These are phyloP conservation scores for Ictidomys tridecemlineatus DNA, from an alignment of 2,113 vertebrate species.

Conservation along the genomic window DNA sequence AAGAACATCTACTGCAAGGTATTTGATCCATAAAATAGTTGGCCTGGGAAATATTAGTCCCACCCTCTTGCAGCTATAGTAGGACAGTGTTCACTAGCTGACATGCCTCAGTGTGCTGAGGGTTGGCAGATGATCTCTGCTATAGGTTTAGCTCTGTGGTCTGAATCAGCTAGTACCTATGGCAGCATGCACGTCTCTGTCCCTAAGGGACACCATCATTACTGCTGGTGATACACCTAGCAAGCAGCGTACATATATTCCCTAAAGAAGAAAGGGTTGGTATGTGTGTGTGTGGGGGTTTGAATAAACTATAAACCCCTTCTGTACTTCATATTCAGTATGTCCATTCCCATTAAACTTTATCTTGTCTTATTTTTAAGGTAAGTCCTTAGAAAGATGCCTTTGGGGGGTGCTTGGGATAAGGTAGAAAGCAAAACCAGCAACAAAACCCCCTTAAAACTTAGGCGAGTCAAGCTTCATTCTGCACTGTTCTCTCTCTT, in stretches of 20 bases:
- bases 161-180: background rate
- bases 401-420: background rate
- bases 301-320: background rate
- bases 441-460: background rate
- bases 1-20: background rate
- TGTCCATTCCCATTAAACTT: background rate
- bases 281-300: background rate
- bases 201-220: background rate
- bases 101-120: background rate
- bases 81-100: constrained; percentile 12
- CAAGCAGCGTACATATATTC: background rate
- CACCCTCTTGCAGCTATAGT: background rate
- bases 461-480: background rate
- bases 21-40: background rate
- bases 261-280: background rate
- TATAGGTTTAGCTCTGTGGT: constrained; percentile 16
- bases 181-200: background rate
- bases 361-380: background rate
- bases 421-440: background rate
- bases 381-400: background rate
- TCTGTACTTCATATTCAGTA: background rate
- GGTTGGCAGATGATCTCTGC: background rate
- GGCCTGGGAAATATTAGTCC: background rate
- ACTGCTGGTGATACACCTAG: background rate
- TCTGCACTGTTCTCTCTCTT: background rate